A percentile compares a stretch with the other conserved stretches of the same genome.
Conservation (phyloP, 2,113 vertebrate genomes). For the Balaenoptera acutorostrata region DNA sequence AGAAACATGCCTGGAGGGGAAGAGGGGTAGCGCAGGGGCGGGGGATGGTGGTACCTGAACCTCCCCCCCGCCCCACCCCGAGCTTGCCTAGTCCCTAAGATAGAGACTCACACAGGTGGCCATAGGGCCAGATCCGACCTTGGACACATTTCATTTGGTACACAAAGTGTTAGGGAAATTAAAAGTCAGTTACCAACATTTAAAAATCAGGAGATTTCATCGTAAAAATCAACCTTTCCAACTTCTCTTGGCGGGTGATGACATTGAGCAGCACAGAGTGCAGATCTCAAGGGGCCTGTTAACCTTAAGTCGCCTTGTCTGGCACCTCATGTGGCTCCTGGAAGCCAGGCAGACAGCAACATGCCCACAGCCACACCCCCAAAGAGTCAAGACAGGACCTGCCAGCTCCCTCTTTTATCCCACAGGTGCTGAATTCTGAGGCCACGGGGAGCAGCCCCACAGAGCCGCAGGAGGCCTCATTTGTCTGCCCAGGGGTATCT, state of each 20-base stretch:
- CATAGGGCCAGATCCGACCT: neutral
- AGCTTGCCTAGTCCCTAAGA: neutral
- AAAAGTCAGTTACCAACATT: neutral
- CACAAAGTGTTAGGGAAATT: neutral
- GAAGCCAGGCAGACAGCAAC: neutral
- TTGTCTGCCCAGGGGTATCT: neutral
- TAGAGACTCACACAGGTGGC: neutral
- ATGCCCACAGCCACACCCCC: neutral
- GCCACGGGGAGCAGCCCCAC: neutral
- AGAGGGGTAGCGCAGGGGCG: accelerated
- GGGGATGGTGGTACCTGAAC: neutral
- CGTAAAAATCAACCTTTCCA: neutral
- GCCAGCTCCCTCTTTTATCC: neutral
- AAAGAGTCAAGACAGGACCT: neutral
- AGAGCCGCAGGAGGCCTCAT: neutral
- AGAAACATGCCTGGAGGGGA: neutral
- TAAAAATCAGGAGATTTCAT: neutral
- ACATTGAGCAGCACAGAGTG: neutral
- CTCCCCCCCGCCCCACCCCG: neutral
- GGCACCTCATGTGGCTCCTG: neutral
- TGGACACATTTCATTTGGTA: neutral
- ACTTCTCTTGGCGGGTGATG: neutral
- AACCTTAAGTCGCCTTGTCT: neutral
- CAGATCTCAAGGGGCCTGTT: neutral
- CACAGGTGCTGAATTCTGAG: neutral